These are phyloP conservation scores for Andrena praecox DNA, from an alignment of 2,888 invertebrate species.

Conservation along the genomic window DNA sequence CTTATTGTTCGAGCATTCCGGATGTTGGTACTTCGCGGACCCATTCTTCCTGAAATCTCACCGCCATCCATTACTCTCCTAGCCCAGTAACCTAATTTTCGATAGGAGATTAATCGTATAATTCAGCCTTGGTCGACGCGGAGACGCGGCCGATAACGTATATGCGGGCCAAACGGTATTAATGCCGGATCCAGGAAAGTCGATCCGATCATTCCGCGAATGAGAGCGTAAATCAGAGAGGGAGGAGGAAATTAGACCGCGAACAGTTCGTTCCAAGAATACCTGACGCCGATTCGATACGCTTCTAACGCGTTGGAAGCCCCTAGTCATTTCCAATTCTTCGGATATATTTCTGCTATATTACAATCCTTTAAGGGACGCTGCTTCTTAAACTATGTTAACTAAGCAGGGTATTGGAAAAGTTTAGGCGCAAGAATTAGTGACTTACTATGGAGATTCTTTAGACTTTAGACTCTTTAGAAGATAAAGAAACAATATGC, in stretches of 20 bases:
- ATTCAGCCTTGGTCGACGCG: slow-evolving; percentile 62
- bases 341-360: background rate
- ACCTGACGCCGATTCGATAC: slow-evolving; percentile 17
- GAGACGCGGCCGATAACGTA: slow-evolving; percentile 60
- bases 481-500: background rate
- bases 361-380: no score
- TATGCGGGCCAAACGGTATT: slow-evolving; percentile 66
- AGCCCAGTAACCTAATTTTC: slow-evolving; percentile 74
- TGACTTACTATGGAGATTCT: no score
- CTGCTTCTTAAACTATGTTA: no score
- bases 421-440: no score
- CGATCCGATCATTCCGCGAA: slow-evolving; percentile 54
- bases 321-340: background rate
- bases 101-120: slow-evolving; percentile 74
- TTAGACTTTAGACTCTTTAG: background rate
- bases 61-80: slow-evolving; percentile 56
- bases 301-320: background rate
- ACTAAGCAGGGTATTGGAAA: no score
- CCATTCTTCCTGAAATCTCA: slow-evolving; percentile 43
- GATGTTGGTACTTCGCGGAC: slow-evolving; percentile 1
- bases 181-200: slow-evolving; percentile 53
- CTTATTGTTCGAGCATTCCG: slow-evolving; percentile 10
- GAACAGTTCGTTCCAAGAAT: slow-evolving; percentile 25
- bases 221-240: slow-evolving; percentile 50
- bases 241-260: slow-evolving; percentile 55